Evolutionary conservation across 1,140 invertebrate species (phyloP).

Genomic region (Drosophila willistoni): DNA sequence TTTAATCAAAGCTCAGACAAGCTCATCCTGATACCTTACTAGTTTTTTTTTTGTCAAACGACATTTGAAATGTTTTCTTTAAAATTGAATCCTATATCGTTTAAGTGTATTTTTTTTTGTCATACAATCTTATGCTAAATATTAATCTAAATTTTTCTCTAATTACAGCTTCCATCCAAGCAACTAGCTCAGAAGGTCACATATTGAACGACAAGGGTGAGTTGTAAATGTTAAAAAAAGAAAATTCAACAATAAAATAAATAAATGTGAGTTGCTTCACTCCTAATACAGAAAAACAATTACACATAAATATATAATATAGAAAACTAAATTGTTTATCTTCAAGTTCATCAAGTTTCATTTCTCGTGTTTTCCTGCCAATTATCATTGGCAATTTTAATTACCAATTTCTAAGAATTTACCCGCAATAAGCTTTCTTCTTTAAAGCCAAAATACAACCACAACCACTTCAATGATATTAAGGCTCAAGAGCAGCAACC

Average conservation of each 20-base stretch:
- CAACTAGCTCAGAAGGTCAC: neutral
- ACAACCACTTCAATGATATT: conserved; percentile 20
- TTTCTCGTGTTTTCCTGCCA: conserved; percentile 56
- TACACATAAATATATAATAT: no score
- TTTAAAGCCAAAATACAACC: conserved; percentile 13
- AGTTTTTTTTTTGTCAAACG: no score
- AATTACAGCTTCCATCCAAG: neutral
- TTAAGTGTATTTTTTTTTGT: neutral
- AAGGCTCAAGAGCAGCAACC: conserved; percentile 19
- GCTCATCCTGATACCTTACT: neutral
- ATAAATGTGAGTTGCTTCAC: no score
- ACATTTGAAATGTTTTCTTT: neutral
- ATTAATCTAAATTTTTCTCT: neutral
- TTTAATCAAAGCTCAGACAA: neutral
- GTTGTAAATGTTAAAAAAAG: neutral
- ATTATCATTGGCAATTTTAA: conserved; percentile 64
- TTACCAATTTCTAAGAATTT: conserved; percentile 52
- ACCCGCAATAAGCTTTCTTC: conserved; percentile 4
- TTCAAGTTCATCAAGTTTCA: conserved; percentile 57
- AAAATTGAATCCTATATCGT: neutral
- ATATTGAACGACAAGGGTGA: neutral
- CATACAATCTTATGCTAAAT: no score
- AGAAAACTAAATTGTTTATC: neutral
- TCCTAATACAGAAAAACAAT: no score
- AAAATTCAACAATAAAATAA: no score